Base-by-base conservation (phyloP, 1,140 invertebrate genomes). In the Drosophila pachea region DNA sequence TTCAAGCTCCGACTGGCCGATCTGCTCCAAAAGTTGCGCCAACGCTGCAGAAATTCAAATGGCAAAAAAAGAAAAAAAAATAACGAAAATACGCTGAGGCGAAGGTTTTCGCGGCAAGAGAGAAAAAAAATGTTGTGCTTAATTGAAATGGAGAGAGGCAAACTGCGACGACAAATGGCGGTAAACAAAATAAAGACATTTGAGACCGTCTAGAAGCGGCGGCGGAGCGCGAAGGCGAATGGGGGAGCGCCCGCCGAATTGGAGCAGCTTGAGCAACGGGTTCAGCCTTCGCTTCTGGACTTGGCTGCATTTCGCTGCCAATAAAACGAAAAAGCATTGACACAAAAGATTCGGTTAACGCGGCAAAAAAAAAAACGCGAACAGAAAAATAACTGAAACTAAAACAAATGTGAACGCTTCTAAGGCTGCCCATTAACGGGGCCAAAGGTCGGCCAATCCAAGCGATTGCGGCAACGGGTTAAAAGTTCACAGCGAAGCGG, bases 341-440 rank as follows among this genome's bases (percentile, higher is more conserved):
- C 79, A 83, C 73, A 84, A 78, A 78, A 79, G 60, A 68, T 76
- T 73, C 64, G 62, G 62, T 73, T 83, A 75, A 75, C 78, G 48
- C 36, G 22, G 64, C 58, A 61, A 14, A 22, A 22, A 22, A 22
- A 22, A 22, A 22, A 59, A 64, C 22, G 40, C 54, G 50, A 22
- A 22, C 22, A 3, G 22, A 22, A 22, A 22, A 22, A 22, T 22
- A 22, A 22, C 22, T 22, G 22, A 22, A 22, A 22, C 22, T 22
- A 22, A 22, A 35, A 62, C 70, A 84, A 83, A 78, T 65, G 79
- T 72, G 65, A 73, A 68, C 63, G 60, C 38, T 55, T 69, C 45
- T 73, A 53, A 53, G 74, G 73, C 67, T 77, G 66, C 71, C 33
- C 45, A 56, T 9, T 55, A 73, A 64, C 50, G 40, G 40, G 74